Percentiles rank a stretch among this genome's conserved stretches.
Evolutionary conservation across 2,888 invertebrate genomes (phyloP).

Genomic region (Hirtodrosophila histrioides): DNA sequence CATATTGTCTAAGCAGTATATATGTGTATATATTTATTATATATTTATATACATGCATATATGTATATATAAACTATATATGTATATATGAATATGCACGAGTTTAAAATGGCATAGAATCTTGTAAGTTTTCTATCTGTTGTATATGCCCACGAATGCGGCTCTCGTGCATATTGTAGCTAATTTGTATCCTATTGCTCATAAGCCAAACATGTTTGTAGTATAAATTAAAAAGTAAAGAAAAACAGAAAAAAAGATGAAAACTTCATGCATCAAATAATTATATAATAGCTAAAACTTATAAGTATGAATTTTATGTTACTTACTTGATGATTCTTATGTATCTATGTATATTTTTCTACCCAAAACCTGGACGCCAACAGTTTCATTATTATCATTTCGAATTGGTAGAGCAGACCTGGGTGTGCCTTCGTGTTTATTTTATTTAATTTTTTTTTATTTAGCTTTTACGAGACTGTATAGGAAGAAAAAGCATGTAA

Average conservation of each 20-base stretch:
- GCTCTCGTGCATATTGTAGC: slow-evolving; percentile 57
- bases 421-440: slow-evolving; percentile 58
- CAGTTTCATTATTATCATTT: neutral
- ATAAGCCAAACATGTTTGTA: slow-evolving; percentile 63
- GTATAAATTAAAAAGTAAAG: slow-evolving; percentile 44
- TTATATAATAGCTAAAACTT: slow-evolving; percentile 40
- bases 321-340: slow-evolving; percentile 36
- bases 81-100: slow-evolving; percentile 28
- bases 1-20: slow-evolving; percentile 54
- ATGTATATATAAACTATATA: slow-evolving; percentile 16
- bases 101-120: slow-evolving; percentile 31
- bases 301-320: slow-evolving; percentile 59
- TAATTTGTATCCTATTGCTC: slow-evolving; percentile 69
- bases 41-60: slow-evolving; percentile 20
- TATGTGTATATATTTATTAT: slow-evolving; percentile 45
- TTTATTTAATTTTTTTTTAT: slow-evolving; percentile 24
- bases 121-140: slow-evolving; percentile 49
- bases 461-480: slow-evolving; percentile 47
- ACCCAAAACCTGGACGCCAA: slow-evolving; percentile 11
- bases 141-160: slow-evolving; percentile 49
- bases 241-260: slow-evolving; percentile 7
- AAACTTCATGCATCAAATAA: slow-evolving; percentile 45
- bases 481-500: slow-evolving; percentile 31
- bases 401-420: slow-evolving; percentile 18
- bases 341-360: slow-evolving; percentile 28